Percentiles rank a stretch among this genome's conserved stretches.
phyloP scores from a whole-genome alignment of 92 coral and sea anemone species.

The Diadumene lineata region DNA sequence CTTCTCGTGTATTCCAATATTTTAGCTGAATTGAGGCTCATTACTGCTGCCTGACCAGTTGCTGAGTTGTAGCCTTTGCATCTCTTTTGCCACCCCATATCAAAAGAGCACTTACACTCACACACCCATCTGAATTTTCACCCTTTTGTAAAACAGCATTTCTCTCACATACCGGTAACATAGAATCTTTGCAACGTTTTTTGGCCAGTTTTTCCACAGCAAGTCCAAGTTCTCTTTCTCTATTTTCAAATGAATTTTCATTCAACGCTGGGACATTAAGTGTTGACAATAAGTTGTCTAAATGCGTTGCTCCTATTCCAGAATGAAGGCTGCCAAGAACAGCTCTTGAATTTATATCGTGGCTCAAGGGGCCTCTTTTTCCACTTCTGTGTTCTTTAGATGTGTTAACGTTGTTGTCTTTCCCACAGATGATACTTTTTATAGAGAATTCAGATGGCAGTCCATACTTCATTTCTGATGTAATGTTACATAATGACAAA shows the following conservation, averaged over 20 bases:
- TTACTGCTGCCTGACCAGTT: constrained; percentile 55
- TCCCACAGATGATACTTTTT: constrained; percentile 6
- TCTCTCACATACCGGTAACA: constrained; percentile 16
- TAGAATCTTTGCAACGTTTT: constrained; percentile 6
- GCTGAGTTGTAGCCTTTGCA: constrained; percentile 25
- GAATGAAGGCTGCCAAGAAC: constrained; percentile 35
- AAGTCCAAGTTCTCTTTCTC: constrained; percentile 34
- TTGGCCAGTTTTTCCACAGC: constrained; percentile 25
- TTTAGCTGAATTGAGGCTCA: constrained; percentile 51
- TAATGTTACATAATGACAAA: too few species aligned
- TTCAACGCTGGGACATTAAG: constrained; percentile 24
- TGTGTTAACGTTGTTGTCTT: constrained; percentile 2
- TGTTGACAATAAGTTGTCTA: constrained; percentile 5
- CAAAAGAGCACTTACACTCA: too few species aligned
- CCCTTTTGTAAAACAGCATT: constrained; percentile 4
- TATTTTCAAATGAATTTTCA: constrained; percentile 22
- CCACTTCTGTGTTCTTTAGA: constrained; percentile 22
- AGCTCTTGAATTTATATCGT: constrained; percentile 28
- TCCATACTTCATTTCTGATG: too few species aligned
- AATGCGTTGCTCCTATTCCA: constrained; percentile 29
- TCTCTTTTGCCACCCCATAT: constrained; percentile 39
- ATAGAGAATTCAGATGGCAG: too few species aligned
- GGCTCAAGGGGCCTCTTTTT: constrained; percentile 9
- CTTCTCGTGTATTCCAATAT: constrained; percentile 50
- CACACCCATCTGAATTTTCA: constrained; percentile 15